Evolutionary conservation across 2,888 invertebrate genomes (phyloP), one percentile per base, ranked within the genome.

Genomic region (Abscondita cerata): DNA sequence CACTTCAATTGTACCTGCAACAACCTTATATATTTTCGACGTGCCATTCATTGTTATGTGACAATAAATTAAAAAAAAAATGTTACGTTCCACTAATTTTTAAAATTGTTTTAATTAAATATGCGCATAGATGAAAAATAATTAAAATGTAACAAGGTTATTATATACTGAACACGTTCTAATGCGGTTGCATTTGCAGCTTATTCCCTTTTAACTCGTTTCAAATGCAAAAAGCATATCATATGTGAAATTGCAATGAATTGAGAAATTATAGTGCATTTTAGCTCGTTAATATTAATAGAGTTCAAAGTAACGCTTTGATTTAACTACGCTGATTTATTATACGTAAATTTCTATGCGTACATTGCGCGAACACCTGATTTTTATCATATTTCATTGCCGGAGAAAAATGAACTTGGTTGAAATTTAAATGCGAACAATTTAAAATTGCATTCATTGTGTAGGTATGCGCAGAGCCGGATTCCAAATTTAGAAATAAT

Each of bases 261-360:
- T 60, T 54, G 59, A 60, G 58, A 59, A 62, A 62, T 59, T 58
- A 62, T 48, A 31, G 59, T 62, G 62, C 55, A 62, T 36, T 59
- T 53, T 53, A 33, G 19, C 53, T 60, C 46, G 52, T 62, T 62
- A 62, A 62, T 62, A 62, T 62, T 62, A 57, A 62, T 58, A 54
- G 52, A 55, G 54, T 55, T 58, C 54, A 62, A 56, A 46, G 51
- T 38, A 59, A 20, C 40, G 53, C 44, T 62, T 55, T 59, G 62
- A 58, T 62, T 58, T 62, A 58, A 33, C 36, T 20, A 18, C 36
- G 52, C 18, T 19, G 33, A 34, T 36, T 62, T 50, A 19, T 38
- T 41, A 41, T 41, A 6, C 12, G n/a, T 9, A 41, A 41, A 41
- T 41, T 12, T 41, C 41, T 18, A 44, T 18, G 16, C 16, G n/a